phyloP scores from a whole-genome alignment of 2,888 invertebrate species.

The Acronicta leporina region DNA sequence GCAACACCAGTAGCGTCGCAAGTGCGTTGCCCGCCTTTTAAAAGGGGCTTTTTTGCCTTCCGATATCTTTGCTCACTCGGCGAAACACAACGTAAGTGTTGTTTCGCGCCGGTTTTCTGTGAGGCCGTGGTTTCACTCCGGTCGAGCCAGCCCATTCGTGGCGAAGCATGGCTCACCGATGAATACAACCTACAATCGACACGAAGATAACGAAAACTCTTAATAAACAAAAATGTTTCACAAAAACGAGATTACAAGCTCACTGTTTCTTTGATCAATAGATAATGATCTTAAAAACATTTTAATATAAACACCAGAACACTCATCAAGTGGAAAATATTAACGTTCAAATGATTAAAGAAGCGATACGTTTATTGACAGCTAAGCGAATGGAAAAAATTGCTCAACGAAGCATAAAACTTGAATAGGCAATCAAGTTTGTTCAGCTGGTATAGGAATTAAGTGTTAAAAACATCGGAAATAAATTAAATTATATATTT shows the following conservation, averaged over 20 bases:
- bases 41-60: too few species aligned
- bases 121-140: too few species aligned
- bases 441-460: constrained; percentile 4
- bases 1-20: too few species aligned
- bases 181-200: too few species aligned
- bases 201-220: neutral
- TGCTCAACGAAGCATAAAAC: constrained; percentile 29
- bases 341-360: constrained; percentile 22
- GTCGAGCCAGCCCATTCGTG: too few species aligned
- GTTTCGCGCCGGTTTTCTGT: too few species aligned
- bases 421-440: constrained; percentile 39
- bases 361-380: constrained; percentile 44
- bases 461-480: constrained; percentile 3
- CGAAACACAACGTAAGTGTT: too few species aligned
- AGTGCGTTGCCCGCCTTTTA: too few species aligned
- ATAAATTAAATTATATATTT: neutral
- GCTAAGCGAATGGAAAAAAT: constrained; percentile 33
- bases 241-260: neutral
- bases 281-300: constrained; percentile 12
- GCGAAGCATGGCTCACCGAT: too few species aligned
- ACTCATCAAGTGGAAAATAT: constrained; percentile 35
- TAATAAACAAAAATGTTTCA: neutral
- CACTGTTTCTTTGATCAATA: neutral
- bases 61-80: too few species aligned
- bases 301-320: constrained; percentile 23